A percentile compares a stretch with the other conserved stretches of the same genome.
These are phyloP conservation scores for Eustalomyia histrio DNA, from an alignment of 2,888 invertebrate species.

Conservation along the genomic window DNA sequence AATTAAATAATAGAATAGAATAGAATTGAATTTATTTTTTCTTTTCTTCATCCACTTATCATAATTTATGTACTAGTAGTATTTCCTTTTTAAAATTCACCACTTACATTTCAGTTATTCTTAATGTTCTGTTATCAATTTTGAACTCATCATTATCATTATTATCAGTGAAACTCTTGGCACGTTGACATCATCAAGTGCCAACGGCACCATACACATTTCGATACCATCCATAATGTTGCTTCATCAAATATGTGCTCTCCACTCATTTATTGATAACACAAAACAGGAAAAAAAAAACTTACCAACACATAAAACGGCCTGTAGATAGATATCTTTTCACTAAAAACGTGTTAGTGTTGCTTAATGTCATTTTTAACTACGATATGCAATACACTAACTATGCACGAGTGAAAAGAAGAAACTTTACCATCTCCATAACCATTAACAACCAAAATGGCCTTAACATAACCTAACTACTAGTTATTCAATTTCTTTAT, in stretches of 20 bases:
- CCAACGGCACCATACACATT: neutral
- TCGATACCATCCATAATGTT: neutral
- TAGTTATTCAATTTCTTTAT: constrained; percentile 56
- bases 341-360: constrained; percentile 60
- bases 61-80: neutral
- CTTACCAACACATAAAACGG: constrained; percentile 12
- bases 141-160: constrained; percentile 1
- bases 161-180: constrained; percentile 1
- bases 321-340: constrained; percentile 60
- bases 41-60: neutral
- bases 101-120: constrained; percentile 4
- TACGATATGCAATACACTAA: constrained; percentile 37
- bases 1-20: constrained; percentile 7
- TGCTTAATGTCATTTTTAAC: too few relatives aligned
- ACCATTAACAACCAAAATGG: constrained; percentile 39
- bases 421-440: constrained; percentile 17
- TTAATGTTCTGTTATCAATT: constrained; percentile 2
- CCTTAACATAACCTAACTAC: constrained; percentile 45
- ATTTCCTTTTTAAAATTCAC: constrained; percentile 7
- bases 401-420: constrained; percentile 18
- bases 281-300: neutral
- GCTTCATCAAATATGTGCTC: constrained; percentile 1
- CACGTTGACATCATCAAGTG: constrained; percentile 6
- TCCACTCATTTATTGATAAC: neutral
- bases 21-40: too few relatives aligned